These are phyloP conservation scores for Halocynthia roretzi DNA, from an alignment of 23 tunicate species.

Conservation along the genomic window DNA sequence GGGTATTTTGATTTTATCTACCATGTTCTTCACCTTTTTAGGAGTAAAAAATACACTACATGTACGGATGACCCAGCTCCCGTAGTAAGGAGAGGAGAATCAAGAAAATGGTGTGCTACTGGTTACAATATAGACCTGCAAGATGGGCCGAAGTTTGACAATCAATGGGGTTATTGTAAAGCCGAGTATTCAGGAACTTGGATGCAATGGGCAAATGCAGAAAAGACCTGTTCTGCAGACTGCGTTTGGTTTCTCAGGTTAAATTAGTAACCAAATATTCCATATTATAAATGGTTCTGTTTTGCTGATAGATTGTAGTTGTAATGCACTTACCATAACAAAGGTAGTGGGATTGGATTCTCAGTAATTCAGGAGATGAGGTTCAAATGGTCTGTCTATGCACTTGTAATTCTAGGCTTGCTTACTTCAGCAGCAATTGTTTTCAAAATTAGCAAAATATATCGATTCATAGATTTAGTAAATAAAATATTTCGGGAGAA, in stretches of 20 bases:
- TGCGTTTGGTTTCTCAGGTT: conserved; percentile 12
- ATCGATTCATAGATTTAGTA: too few species aligned
- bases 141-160: background rate
- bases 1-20: background rate
- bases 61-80: conserved; percentile 30
- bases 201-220: conserved; percentile 12
- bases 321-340: too few species aligned
- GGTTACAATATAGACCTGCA: background rate
- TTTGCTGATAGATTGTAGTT: too few species aligned
- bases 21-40: background rate
- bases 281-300: too few species aligned
- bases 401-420: too few species aligned
- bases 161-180: conserved; percentile 30
- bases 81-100: background rate
- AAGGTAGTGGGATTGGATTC: too few species aligned
- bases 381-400: too few species aligned
- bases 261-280: background rate
- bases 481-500: too few species aligned
- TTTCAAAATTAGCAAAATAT: too few species aligned
- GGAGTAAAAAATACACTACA: background rate
- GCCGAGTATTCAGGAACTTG: conserved; percentile 1
- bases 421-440: too few species aligned
- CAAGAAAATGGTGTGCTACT: conserved; percentile 27
- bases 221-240: conserved; percentile 8
- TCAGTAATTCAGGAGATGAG: too few species aligned